Base-by-base conservation (phyloP, 2,888 invertebrate genomes). In the Thereva unica region DNA sequence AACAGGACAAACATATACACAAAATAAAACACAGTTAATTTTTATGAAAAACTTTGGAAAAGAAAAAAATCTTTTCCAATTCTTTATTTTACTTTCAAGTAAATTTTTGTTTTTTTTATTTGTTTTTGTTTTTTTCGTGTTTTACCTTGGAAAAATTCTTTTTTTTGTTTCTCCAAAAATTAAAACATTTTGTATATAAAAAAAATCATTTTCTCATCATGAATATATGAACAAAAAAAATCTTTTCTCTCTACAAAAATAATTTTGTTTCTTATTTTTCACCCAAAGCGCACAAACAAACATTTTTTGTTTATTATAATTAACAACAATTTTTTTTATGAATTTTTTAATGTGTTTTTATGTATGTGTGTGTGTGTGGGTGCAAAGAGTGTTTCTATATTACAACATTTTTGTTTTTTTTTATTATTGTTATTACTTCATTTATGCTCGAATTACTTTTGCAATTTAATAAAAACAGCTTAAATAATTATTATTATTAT, bases 1-100 rank as follows among this genome's bases (percentile, higher is more conserved):
- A 7, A 7, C 3, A 42, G 42, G 42, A n/a, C 7, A 3, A 23
- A 5, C 41, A 56, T 8, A 1, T 4, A 47, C 45, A 47, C 47
- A 45, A 57, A 59, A 59, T 47, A 45, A n/a, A 57, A 23, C n/a
- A 12, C 7, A 10, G 38, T 37, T 56, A 42, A 34, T 38, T 56
- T n/a, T 57, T 59, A 47, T 47, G 38, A 40, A 59, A 59, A 59
- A 59, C 45, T 7, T n/a, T 38, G 47, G 57, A 59, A 59, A 59
- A 59, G 57, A 59, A 59, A 57, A 56, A 59, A 56, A 37, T 47
- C 38, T 59, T 59, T 47, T 47, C 47, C 47, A 37, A 37, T 37
- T 37, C n/a, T 45, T 59, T 59, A 41, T 41, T 59, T 59, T 59
- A 38, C 45, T 47, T 47, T 47, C 47, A 38, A 37, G 45, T 45